phyloP scores from a whole-genome alignment of 2,888 invertebrate species.

The Watsonalla binaria region DNA sequence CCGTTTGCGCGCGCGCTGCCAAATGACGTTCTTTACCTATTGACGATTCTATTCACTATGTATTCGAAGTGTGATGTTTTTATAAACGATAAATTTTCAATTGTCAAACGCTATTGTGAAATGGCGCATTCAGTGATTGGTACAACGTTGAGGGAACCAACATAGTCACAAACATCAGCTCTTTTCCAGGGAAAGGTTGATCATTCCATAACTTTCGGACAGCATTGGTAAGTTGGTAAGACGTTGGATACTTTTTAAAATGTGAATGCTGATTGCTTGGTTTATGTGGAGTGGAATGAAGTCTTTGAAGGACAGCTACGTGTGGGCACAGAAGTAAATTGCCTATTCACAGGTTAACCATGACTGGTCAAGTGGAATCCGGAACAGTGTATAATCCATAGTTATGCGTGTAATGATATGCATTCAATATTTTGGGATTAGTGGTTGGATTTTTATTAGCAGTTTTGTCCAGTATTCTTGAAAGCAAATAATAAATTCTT shows the following conservation, averaged over 20 bases:
- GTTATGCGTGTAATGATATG: conserved; percentile 40
- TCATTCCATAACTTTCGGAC: not conserved
- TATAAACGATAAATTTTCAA: conserved; percentile 65
- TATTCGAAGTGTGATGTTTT: conserved; percentile 57
- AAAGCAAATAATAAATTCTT: not conserved
- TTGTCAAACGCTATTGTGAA: conserved; percentile 52
- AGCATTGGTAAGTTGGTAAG: conserved; percentile 8
- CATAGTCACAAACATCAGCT: conserved; percentile 6
- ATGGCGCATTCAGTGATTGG: conserved; percentile 39
- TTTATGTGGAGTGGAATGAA: conserved; percentile 33
- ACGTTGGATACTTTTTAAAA: conserved; percentile 32
- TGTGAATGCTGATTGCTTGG: conserved; percentile 41
- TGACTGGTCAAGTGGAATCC: conserved; percentile 25
- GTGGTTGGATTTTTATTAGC: not conserved
- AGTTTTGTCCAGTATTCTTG: too few relatives aligned
- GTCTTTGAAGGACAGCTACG: conserved; percentile 22
- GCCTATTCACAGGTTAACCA: conserved; percentile 45
- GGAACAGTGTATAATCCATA: conserved; percentile 45
- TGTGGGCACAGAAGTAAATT: conserved; percentile 46
- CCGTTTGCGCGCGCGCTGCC: conserved; percentile 42
- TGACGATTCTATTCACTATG: conserved; percentile 62
- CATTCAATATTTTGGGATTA: conserved; percentile 16
- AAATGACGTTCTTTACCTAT: conserved; percentile 57
- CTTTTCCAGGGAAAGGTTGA: not conserved
- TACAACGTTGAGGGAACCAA: conserved; percentile 11